Percentiles rank a stretch among this genome's conserved stretches.
phyloP scores from a whole-genome alignment of 2,113 vertebrate species.

The Gymnarchus niloticus region DNA sequence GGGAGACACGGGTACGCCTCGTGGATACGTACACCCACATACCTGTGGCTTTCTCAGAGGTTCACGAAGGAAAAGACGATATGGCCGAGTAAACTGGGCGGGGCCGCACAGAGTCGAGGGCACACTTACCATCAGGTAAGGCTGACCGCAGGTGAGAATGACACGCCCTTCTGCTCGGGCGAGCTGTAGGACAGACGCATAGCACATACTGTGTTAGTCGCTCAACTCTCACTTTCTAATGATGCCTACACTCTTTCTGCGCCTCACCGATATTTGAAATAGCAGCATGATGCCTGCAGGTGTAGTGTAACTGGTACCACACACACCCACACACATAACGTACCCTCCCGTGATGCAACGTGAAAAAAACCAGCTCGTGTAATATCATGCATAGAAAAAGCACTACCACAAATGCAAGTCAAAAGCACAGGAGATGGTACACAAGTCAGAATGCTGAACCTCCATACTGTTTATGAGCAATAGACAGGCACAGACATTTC shows the following conservation, averaged over 20 bases:
- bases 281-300: no score
- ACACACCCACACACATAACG: no score
- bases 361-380: no score
- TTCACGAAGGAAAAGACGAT: not conserved
- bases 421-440: no score
- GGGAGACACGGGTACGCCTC: not conserved
- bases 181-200: constrained; percentile 62
- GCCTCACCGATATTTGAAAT: not conserved
- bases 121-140: constrained; percentile 70
- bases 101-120: not conserved
- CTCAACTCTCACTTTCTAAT: not conserved
- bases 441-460: no score
- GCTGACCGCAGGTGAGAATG: constrained; percentile 78
- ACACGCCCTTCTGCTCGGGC: constrained; percentile 70
- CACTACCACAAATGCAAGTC: no score
- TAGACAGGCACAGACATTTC: no score
- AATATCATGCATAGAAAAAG: no score
- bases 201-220: constrained; percentile 17
- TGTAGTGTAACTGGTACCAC: no score
- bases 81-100: not conserved
- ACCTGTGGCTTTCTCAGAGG: constrained; percentile 22
- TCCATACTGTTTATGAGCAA: no score
- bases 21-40: constrained; percentile 5
- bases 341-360: no score
- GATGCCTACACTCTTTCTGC: not conserved